Percentiles rank a stretch among this genome's conserved stretches.
Conservation (phyloP, 2,113 vertebrate species). For the Brachyistius frenatus region DNA sequence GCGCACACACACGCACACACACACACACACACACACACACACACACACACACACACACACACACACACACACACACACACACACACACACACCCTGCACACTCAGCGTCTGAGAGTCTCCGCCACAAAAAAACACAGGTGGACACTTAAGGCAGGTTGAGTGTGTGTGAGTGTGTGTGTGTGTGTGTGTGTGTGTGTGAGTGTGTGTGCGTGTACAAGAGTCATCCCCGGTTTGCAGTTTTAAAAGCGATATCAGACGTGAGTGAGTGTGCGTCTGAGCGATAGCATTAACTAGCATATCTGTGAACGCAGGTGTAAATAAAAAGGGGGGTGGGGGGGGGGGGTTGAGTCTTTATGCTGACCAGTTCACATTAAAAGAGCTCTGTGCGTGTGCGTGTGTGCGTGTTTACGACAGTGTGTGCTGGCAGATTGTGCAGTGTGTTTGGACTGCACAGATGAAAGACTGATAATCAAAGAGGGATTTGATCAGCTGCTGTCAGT, state of each 20-base stretch:
- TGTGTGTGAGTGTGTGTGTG: constrained; percentile 6
- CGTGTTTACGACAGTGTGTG: neutral
- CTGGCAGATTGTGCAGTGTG: constrained; percentile 54
- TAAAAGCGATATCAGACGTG: constrained; percentile 18
- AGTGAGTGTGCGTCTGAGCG: constrained; percentile 43
- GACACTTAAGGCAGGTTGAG: constrained; percentile 6
- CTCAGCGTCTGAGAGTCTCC: constrained; percentile 23
- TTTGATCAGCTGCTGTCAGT: constrained; percentile 73
- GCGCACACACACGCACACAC: neutral
- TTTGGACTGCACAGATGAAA: constrained; percentile 73
- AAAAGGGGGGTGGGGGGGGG: neutral
- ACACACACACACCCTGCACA: constrained; percentile 9
- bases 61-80: no score
- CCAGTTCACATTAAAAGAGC: constrained; percentile 33
- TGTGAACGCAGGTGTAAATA: constrained; percentile 34
- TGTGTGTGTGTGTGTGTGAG: neutral
- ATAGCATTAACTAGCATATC: constrained; percentile 37
- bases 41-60: neutral
- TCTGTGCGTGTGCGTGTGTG: constrained; percentile 35
- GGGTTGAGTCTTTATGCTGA: constrained; percentile 34
- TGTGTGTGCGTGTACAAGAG: constrained; percentile 6
- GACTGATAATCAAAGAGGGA: constrained; percentile 72
- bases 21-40: neutral
- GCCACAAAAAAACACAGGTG: constrained; percentile 38
- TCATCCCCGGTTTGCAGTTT: neutral